Conservation (phyloP, 2,888 invertebrate species). For the Galerucella pusilla region DNA sequence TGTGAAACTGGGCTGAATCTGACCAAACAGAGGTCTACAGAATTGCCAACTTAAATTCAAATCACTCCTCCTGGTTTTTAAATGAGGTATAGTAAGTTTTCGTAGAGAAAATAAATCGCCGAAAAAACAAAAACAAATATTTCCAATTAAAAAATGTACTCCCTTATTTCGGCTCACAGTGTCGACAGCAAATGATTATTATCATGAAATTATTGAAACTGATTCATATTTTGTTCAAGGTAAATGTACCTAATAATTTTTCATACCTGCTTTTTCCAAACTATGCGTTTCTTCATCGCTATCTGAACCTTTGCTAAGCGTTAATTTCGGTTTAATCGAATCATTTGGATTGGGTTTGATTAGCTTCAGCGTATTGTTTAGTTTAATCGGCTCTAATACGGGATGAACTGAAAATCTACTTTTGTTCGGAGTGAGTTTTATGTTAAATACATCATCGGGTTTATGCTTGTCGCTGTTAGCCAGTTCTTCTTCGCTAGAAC, state of each 20-base stretch:
- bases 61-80: too few relatives aligned
- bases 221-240: too few relatives aligned
- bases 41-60: too few relatives aligned
- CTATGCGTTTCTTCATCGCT: slow-evolving; percentile 68
- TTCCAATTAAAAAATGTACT: too few relatives aligned
- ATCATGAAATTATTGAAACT: background rate
- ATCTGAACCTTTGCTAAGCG: slow-evolving; percentile 65
- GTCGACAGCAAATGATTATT: too few relatives aligned
- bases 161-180: too few relatives aligned
- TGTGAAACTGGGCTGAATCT: too few relatives aligned
- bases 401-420: slow-evolving; percentile 58
- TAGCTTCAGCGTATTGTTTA: slow-evolving; percentile 61
- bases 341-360: slow-evolving; percentile 71
- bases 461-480: slow-evolving; percentile 50
- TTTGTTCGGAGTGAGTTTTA: slow-evolving; percentile 54
- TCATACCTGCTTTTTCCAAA: slow-evolving; percentile 50
- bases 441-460: slow-evolving; percentile 55
- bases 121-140: too few relatives aligned
- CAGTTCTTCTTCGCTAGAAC: slow-evolving; percentile 57
- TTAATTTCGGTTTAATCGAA: slow-evolving; percentile 71
- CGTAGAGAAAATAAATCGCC: too few relatives aligned
- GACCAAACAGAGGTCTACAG: too few relatives aligned
- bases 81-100: too few relatives aligned
- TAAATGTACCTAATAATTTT: background rate
- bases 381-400: slow-evolving; percentile 50